Percentiles rank a stretch among this genome's conserved stretches.
Evolutionary conservation across 2,113 vertebrate genomes (phyloP).

Genomic region (Salvator merianae): DNA sequence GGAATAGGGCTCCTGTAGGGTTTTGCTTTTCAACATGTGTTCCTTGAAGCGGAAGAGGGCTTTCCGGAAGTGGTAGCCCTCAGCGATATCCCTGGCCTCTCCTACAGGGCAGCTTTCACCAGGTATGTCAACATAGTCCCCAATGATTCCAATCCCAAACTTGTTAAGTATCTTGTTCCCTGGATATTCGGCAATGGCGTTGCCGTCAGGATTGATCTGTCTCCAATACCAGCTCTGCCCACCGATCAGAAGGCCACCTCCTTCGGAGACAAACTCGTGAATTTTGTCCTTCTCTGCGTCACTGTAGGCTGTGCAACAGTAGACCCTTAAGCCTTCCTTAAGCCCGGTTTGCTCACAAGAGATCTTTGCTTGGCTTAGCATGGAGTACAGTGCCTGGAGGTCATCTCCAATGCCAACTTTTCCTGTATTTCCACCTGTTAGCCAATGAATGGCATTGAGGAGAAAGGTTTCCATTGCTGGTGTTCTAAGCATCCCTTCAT

Average conservation of each 20-base stretch:
- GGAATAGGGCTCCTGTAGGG: neutral
- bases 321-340: constrained; percentile 67
- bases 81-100: constrained; percentile 23
- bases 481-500: constrained; percentile 63
- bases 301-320: constrained; percentile 59
- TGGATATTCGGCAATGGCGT: constrained; percentile 64
- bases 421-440: constrained; percentile 70
- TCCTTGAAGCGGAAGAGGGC: constrained; percentile 65
- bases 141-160: constrained; percentile 75
- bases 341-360: constrained; percentile 58
- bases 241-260: constrained; percentile 77
- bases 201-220: constrained; percentile 34
- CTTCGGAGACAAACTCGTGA: constrained; percentile 76
- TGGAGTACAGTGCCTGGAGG: neutral
- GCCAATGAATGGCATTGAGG: constrained; percentile 74
- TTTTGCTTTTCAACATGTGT: constrained; percentile 51
- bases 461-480: constrained; percentile 63
- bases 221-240: constrained; percentile 80
- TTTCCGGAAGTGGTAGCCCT: constrained; percentile 72
- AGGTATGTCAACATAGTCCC: neutral
- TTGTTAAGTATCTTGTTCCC: constrained; percentile 68
- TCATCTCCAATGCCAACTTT: constrained; percentile 48
- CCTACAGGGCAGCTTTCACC: constrained; percentile 48
- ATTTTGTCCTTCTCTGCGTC: constrained; percentile 54
- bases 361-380: constrained; percentile 50